phyloP scores from a whole-genome alignment of 2,888 invertebrate genomes.

The Pristionchus japonicus region DNA sequence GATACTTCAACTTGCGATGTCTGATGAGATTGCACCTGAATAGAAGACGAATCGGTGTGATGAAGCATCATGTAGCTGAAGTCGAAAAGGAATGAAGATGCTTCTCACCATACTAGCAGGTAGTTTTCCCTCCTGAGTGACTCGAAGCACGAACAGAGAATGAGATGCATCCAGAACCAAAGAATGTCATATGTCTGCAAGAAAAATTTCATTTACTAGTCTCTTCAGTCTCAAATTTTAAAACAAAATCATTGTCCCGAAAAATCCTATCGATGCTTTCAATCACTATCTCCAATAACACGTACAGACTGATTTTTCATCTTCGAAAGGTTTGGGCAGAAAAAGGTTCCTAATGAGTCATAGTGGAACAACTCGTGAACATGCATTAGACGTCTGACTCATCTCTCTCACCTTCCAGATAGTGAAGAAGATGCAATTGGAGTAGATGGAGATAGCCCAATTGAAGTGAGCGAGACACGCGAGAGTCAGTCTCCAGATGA shows the following conservation, averaged over 20 bases:
- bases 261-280: no score
- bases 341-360: neutral
- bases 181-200: conserved; percentile 67
- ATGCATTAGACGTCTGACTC: neutral
- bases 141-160: conserved; percentile 70
- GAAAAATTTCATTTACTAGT: neutral
- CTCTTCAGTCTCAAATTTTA: neutral
- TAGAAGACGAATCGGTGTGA: no score
- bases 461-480: conserved; percentile 74
- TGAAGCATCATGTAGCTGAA: no score
- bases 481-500: conserved; percentile 68
- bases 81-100: no score
- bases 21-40: conserved; percentile 61
- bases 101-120: conserved; percentile 61
- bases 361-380: neutral
- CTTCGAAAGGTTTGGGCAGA: neutral
- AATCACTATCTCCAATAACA: neutral
- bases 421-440: conserved; percentile 72
- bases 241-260: no score
- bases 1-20: conserved; percentile 63
- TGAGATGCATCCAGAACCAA: conserved; percentile 74
- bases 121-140: conserved; percentile 67
- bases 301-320: neutral
- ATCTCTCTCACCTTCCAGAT: conserved; percentile 65
- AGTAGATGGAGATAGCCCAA: conserved; percentile 67